These are phyloP conservation scores for Quiscalus mexicanus DNA, from an alignment of 2,113 vertebrate species.

Conservation along the genomic window DNA sequence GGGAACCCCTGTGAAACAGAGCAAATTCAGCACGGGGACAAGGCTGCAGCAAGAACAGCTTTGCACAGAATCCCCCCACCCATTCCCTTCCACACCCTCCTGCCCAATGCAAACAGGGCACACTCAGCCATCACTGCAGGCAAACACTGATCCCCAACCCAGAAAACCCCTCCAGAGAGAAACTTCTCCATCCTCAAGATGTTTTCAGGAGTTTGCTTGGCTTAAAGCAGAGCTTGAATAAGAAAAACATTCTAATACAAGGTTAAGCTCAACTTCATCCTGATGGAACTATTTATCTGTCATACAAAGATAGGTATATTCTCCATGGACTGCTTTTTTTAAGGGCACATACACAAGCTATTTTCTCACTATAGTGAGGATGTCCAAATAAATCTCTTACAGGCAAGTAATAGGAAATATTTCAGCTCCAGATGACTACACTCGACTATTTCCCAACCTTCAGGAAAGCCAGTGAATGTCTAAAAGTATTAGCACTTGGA, in stretches of 20 bases:
- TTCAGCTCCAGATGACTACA: constrained; percentile 64
- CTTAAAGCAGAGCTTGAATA: constrained; percentile 2
- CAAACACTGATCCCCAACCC: background rate
- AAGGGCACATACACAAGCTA: constrained; percentile 32
- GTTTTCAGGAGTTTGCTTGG: background rate
- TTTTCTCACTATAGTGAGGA: constrained; percentile 25
- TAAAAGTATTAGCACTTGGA: background rate
- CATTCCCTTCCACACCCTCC: background rate
- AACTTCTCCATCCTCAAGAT: background rate
- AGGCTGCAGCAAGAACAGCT: fast-evolving
- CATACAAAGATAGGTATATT: constrained; percentile 35
- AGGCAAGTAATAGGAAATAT: constrained; percentile 49
- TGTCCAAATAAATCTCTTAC: constrained; percentile 54
- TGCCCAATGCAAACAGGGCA: background rate
- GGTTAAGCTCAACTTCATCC: constrained; percentile 20
- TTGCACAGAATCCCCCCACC: background rate
- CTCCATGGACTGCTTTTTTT: constrained; percentile 12
- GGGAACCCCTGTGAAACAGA: constrained; percentile 12
- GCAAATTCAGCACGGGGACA: background rate
- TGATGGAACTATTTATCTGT: constrained; percentile 55
- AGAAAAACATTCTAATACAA: constrained; percentile 29
- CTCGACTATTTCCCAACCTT: constrained; percentile 20
- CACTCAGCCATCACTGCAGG: background rate
- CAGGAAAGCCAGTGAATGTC: constrained; percentile 8
- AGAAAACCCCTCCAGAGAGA: background rate